These are phyloP conservation scores for Nowickia ferox DNA, from an alignment of 2,888 invertebrate species.

Conservation along the genomic window DNA sequence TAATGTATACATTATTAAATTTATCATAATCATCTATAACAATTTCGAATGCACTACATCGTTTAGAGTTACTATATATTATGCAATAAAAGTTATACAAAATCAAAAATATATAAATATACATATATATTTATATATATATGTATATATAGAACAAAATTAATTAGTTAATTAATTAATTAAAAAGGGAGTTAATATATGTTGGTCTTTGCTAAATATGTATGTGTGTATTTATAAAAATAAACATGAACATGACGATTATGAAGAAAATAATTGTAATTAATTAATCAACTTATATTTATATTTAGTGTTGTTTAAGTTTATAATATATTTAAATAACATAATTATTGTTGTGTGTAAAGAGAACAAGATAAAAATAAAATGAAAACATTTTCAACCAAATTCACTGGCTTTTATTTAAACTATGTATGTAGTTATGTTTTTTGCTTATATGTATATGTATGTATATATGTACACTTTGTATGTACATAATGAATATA, in stretches of 20 bases:
- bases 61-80: constrained; percentile 48
- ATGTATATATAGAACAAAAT: constrained; percentile 47
- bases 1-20: constrained; percentile 64
- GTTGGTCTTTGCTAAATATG: constrained; percentile 43
- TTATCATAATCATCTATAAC: constrained; percentile 66
- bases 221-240: constrained; percentile 34
- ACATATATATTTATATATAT: constrained; percentile 16
- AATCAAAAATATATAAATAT: constrained; percentile 13
- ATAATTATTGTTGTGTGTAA: constrained; percentile 33
- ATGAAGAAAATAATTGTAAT: constrained; percentile 30
- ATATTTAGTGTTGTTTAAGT: constrained; percentile 38
- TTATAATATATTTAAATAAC: constrained; percentile 41
- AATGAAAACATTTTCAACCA: constrained; percentile 58
- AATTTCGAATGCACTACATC: constrained; percentile 70
- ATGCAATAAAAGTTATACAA: constrained; percentile 28
- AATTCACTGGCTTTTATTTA: constrained; percentile 64
- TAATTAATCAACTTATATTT: constrained; percentile 24
- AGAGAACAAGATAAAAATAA: constrained; percentile 44
- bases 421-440: constrained; percentile 31
- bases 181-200: constrained; percentile 31
- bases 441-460: constrained; percentile 40
- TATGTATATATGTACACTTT: constrained; percentile 56
- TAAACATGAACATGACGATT: constrained; percentile 52
- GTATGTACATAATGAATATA: constrained; percentile 58
- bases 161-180: neutral